Percentiles rank a stretch among this genome's conserved stretches.
Conservation (phyloP, 2,797 vertebrate species). For the Sternarchorhynchus goeldii region DNA sequence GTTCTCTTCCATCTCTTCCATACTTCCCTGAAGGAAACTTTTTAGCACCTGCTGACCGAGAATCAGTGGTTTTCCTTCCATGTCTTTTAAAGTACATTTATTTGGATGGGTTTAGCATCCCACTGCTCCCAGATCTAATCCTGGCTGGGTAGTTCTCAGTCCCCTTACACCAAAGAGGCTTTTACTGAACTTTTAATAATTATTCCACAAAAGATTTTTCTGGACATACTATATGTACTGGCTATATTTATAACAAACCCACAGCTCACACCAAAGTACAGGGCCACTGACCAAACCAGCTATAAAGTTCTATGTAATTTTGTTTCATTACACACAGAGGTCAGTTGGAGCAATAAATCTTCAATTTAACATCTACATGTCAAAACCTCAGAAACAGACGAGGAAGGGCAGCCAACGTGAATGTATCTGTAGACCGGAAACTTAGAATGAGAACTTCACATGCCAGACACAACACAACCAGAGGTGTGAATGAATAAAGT, state of each 20-base stretch:
- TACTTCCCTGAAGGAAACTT: not conserved
- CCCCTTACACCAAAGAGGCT: not conserved
- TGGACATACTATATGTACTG: not conserved
- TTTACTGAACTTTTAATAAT: not conserved
- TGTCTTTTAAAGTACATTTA: too few relatives aligned
- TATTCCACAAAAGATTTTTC: not conserved
- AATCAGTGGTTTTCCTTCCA: too few relatives aligned
- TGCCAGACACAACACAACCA: slow-evolving; percentile 1
- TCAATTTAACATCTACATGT: slow-evolving; percentile 9
- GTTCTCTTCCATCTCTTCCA: not conserved
- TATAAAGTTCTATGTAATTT: not conserved
- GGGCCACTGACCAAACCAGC: not conserved
- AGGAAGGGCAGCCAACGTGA: not conserved
- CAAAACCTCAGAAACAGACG: not conserved
- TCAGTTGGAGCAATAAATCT: not conserved
- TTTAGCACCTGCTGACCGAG: too few relatives aligned
- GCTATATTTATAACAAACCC: too few relatives aligned
- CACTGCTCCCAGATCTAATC: too few relatives aligned
- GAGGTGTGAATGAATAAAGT: not conserved
- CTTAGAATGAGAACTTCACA: not conserved
- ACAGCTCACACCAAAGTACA: too few relatives aligned
- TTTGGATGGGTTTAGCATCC: too few relatives aligned
- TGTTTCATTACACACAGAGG: not conserved
- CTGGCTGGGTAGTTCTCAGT: too few relatives aligned
- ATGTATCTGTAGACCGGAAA: not conserved